Conservation (phyloP, 2,797 vertebrate species). For the Champsocephalus esox region DNA sequence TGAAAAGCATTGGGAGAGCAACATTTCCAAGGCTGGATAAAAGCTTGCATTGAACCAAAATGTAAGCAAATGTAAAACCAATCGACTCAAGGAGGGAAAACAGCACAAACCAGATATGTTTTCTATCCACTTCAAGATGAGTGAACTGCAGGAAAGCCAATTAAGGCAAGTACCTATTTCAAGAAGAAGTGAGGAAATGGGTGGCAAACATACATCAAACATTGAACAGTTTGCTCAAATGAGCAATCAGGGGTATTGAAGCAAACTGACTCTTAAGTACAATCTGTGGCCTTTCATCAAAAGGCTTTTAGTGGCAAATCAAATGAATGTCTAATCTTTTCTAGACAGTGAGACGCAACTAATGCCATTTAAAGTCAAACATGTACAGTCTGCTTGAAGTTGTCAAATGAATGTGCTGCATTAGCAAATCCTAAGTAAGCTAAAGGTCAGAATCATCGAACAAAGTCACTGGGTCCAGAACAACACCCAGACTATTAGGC, state of each 20-base stretch:
- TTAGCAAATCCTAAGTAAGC: neutral
- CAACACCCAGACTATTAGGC: neutral
- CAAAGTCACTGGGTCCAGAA: neutral
- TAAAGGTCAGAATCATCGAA: constrained; percentile 18
- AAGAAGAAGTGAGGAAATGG: constrained; percentile 29
- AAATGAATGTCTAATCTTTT: constrained; percentile 37
- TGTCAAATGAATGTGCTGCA: constrained; percentile 18
- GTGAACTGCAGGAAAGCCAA: constrained; percentile 22
- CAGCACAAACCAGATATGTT: constrained; percentile 44
- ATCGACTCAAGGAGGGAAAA: constrained; percentile 45
- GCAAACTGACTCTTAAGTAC: constrained; percentile 43
- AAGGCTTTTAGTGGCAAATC: constrained; percentile 29
- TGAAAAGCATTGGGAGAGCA: neutral
- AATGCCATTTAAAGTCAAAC: constrained; percentile 26
- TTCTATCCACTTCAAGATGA: constrained; percentile 42
- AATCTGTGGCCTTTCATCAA: constrained; percentile 44
- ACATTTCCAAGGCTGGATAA: neutral
- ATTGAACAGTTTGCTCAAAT: constrained; percentile 44
- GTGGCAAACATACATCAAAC: constrained; percentile 38
- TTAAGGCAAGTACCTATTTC: constrained; percentile 47
- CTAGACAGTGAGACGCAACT: constrained; percentile 16
- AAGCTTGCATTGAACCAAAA: constrained; percentile 10
- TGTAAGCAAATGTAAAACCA: constrained; percentile 48
- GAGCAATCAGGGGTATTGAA: constrained; percentile 65
- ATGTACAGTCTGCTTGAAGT: neutral